Conservation (phyloP, 2,113 vertebrate genomes). For the Hippoglossus stenolepis region DNA sequence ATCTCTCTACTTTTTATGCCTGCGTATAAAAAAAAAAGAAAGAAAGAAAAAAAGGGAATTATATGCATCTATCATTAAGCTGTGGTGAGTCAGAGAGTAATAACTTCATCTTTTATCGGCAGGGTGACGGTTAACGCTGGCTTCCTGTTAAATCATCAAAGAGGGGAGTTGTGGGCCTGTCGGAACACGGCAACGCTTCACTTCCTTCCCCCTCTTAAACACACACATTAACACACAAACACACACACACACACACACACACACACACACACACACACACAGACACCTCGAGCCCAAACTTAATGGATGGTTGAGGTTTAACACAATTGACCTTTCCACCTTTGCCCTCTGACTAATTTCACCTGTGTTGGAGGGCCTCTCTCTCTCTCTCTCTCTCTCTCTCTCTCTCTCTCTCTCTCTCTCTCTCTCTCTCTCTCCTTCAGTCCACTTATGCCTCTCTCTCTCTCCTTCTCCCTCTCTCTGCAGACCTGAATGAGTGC, state of each 20-base stretch:
- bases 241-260: background rate
- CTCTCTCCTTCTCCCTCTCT: slow-evolving; percentile 30
- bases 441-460: slow-evolving; percentile 27
- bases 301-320: slow-evolving; percentile 52
- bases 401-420: slow-evolving; percentile 24
- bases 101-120: slow-evolving; percentile 66
- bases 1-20: slow-evolving; percentile 32
- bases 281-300: slow-evolving; percentile 16
- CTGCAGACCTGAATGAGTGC: slow-evolving; percentile 96
- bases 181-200: slow-evolving; percentile 57
- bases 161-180: slow-evolving; percentile 62
- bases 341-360: slow-evolving; percentile 62
- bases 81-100: slow-evolving; percentile 48
- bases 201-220: slow-evolving; percentile 33
- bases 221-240: slow-evolving; percentile 33
- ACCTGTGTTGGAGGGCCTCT: slow-evolving; percentile 1
- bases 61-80: slow-evolving; percentile 19
- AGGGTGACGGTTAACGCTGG: slow-evolving; percentile 54
- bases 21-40: slow-evolving; percentile 8
- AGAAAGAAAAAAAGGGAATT: slow-evolving; percentile 11
- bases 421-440: background rate
- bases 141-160: slow-evolving; percentile 71
- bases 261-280: background rate
- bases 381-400: slow-evolving; percentile 30
- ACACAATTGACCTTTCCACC: slow-evolving; percentile 62